Evolutionary conservation across 1,140 invertebrate genomes (phyloP).

Genomic region (Nymphalis io): DNA sequence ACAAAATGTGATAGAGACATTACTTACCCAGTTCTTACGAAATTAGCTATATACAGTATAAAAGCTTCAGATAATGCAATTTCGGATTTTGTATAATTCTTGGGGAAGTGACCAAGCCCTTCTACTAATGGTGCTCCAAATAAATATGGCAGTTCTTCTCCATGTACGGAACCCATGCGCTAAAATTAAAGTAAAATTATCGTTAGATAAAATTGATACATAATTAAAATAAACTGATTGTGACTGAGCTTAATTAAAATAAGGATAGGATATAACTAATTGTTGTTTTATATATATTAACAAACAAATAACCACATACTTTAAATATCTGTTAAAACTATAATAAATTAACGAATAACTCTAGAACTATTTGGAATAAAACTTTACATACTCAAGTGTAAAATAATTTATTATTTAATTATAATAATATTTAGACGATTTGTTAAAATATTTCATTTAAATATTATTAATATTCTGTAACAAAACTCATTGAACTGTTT

Average conservation of each 20-base stretch:
- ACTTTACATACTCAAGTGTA: no score
- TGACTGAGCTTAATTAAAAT: no score
- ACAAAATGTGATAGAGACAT: not conserved
- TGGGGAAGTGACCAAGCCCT: slow-evolving; percentile 90
- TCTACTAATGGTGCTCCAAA: slow-evolving; percentile 91
- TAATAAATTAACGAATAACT: no score
- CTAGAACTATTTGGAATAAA: no score
- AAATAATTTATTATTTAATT: not conserved
- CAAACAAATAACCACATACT: no score
- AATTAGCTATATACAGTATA: slow-evolving; percentile 98
- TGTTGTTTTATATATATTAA: no score
- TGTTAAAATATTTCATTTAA: slow-evolving; percentile 1
- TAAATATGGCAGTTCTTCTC: slow-evolving; percentile 95
- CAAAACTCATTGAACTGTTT: slow-evolving; percentile 16
- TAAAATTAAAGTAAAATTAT: slow-evolving; percentile 60
- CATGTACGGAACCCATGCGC: slow-evolving; percentile 93
- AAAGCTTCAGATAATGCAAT: slow-evolving; percentile 93
- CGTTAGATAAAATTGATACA: not conserved
- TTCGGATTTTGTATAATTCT: slow-evolving; percentile 95
- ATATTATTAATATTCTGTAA: slow-evolving; percentile 2
- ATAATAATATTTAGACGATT: not conserved
- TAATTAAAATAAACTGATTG: not conserved
- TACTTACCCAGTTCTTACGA: slow-evolving; percentile 97
- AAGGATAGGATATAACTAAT: no score
- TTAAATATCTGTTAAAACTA: no score